Base-by-base conservation (phyloP, 2,888 invertebrate genomes). In the Euspilapteryx auroguttella region DNA sequence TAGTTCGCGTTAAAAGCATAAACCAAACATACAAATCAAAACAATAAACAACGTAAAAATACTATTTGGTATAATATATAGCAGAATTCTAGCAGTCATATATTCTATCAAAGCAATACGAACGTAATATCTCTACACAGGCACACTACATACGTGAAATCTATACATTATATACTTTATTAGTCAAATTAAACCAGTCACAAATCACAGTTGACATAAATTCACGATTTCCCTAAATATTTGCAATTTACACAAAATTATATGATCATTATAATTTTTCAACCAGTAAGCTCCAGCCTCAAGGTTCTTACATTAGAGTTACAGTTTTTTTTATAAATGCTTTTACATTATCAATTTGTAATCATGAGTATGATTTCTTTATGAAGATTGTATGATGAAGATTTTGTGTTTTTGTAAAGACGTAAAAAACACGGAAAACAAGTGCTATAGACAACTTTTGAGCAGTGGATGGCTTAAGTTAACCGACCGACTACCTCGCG, bases 151-250 rank as follows among this genome's bases (percentile, higher is more conserved):
- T 21, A 21, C 14, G 15, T 26, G 9, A 4, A 12, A 30, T 25
- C 27, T 59, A 52, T 55, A 53, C 55, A 54, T 55, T 66, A 68
- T 59, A 66, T 64, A 32, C 21, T 20, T 55, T 63, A 69, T 61
- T 65, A 63, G 55, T 65, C 50, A 69, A 73, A 71, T 64, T 61
- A 71, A 73, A 62, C 63, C 66, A 68, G 65, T 69, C 71, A 71
- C 73, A 69, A 73, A 73, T 75, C 73, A 75, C 73, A 75, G 73
- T 64, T 62, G 56, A 73, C 66, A 64, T 71, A 73, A 73, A 75
- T 75, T 75, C 71, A 61, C 69, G 56, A 69, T 69, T 69, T 66
- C 57, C 59, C 69, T 63, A 71, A 73, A 73, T 73, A 65, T 71
- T 59, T 48, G 47, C 45, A 43, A 14, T 21, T 24, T 25, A 12